phyloP scores from a whole-genome alignment of 35 echinoderm and acorn worm genomes.

The Ptychodera flava region DNA sequence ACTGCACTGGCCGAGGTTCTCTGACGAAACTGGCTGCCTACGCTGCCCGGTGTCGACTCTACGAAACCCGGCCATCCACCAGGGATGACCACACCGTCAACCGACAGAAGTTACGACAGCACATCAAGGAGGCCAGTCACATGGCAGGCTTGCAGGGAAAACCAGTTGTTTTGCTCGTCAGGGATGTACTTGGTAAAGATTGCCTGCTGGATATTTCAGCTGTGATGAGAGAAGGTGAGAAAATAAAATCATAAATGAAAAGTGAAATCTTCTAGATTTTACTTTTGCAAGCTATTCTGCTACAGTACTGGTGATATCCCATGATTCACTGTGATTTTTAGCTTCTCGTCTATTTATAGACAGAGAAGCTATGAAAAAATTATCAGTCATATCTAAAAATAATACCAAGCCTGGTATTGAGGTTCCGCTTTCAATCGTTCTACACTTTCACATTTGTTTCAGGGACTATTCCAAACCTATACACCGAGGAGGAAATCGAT shows the following conservation, averaged over 20 bases:
- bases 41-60: slow-evolving; percentile 74
- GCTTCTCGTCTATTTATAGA: too few relatives aligned
- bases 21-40: slow-evolving; percentile 68
- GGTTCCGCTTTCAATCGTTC: too few relatives aligned
- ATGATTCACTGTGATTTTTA: too few relatives aligned
- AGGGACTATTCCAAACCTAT: slow-evolving; percentile 83
- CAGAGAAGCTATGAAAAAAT: too few relatives aligned
- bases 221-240: slow-evolving; percentile 80
- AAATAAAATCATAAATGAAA: not conserved
- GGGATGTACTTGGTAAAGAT: slow-evolving; percentile 22
- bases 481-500: slow-evolving; percentile 66
- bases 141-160: slow-evolving; percentile 73
- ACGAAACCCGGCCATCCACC: slow-evolving; percentile 27
- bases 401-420: too few relatives aligned
- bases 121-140: slow-evolving; percentile 76
- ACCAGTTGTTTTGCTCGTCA: slow-evolving; percentile 62
- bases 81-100: slow-evolving; percentile 8
- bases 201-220: slow-evolving; percentile 60
- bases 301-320: too few relatives aligned
- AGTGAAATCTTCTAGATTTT: too few relatives aligned
- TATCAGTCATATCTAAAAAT: too few relatives aligned
- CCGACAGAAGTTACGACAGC: slow-evolving; percentile 37
- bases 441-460: too few relatives aligned
- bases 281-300: too few relatives aligned
- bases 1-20: slow-evolving; percentile 54